Evolutionary conservation across 2,113 vertebrate genomes (phyloP), one percentile per base, ranked within the genome.

Genomic region (Phoxinus phoxinus): DNA sequence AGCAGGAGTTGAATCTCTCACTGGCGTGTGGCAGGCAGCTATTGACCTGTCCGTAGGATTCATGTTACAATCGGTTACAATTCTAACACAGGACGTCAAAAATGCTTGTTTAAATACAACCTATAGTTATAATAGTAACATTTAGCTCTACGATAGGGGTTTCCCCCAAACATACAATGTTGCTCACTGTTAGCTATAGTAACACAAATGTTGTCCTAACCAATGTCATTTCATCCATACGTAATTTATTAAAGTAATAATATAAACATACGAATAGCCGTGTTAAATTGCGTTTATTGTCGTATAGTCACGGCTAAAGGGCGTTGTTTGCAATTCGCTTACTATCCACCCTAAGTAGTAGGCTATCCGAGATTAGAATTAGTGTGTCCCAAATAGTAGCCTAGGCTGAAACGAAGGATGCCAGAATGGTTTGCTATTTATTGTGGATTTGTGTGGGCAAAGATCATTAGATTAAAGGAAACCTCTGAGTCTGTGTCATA

Each of bases 321-420:
- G 74, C 74, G 74, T 76, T 76, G 17, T 48, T 51, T 17, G 25
- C 13, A 76, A 11, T 53, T 48, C 73, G 6, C 6, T 17, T 15
- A 27, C 23, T 51, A 32, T 53, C 44, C 74, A 76, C 74, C 73
- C 74, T 76, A 32, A 53, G 51, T 76, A 53, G 46, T 76, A n/a
- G n/a, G n/a, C n/a, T n/a, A 17, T 76, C 7, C 48, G 9, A 76
- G 74, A 53, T 74, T 74, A 74, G n/a, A 27, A 48, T 48, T 17
- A 74, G 23, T 74, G 23, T 25, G 71, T n/a, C 41, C 71, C 3
- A 74, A 27, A 74, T 74, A 71, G 41, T 17, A 9, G 8, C 5
- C 11, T 25, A 9, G 8, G 11, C 11, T 25, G 6, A 15, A 73
- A 17, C 37, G 23, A 73, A 25, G 13, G 41, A 44, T 15, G 25